phyloP scores from a whole-genome alignment of 2,797 vertebrate species.

The Fratercula arctica region DNA sequence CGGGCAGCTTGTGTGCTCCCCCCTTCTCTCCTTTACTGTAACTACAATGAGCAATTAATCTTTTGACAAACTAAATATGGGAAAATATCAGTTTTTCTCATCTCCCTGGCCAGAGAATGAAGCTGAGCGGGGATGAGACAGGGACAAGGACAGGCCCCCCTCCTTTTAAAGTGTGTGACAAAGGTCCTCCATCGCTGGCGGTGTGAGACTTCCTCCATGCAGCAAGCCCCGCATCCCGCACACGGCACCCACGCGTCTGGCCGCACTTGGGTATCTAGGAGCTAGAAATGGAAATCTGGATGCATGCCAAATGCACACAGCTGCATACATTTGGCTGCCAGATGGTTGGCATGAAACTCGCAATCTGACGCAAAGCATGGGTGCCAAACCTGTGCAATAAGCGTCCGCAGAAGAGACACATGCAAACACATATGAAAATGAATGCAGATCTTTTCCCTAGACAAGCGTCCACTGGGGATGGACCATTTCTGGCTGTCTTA shows the following conservation, averaged over 20 bases:
- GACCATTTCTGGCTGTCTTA: not conserved
- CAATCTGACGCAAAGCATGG: not conserved
- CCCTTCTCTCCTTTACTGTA: not conserved
- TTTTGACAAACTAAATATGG: not conserved
- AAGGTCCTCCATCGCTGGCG: not conserved
- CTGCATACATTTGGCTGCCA: not conserved
- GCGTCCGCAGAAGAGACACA: not conserved
- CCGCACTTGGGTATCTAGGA: not conserved
- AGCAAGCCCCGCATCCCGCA: rapidly evolving
- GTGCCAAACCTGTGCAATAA: not conserved
- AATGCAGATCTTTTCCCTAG: not conserved
- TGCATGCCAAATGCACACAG: not conserved
- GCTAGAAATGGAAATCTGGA: not conserved
- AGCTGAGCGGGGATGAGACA: not conserved
- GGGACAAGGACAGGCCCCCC: not conserved
- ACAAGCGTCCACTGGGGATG: not conserved
- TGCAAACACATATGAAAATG: not conserved
- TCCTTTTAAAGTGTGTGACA: not conserved
- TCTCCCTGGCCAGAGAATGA: not conserved
- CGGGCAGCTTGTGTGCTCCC: not conserved
- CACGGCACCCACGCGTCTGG: rapidly evolving
- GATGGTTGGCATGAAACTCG: not conserved
- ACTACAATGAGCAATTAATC: not conserved
- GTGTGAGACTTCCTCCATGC: not conserved
- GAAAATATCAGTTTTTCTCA: not conserved